A percentile compares a stretch with the other conserved stretches of the same genome.
Evolutionary conservation across 2,113 vertebrate species (phyloP).

Genomic region (Periophthalmus modestus): DNA sequence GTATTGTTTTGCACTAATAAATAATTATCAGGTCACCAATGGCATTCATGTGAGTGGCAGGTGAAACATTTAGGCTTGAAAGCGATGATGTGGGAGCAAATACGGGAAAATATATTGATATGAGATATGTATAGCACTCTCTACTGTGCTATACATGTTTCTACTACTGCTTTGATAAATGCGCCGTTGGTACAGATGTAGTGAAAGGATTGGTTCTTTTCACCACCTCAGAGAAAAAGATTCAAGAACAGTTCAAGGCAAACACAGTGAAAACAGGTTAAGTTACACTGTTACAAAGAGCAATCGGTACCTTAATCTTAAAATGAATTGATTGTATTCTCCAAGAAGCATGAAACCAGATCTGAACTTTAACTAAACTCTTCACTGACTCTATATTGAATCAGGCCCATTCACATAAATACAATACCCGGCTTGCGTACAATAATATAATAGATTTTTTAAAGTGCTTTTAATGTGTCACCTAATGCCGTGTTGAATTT

Average conservation of each 20-base stretch:
- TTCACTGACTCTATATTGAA: constrained; percentile 15
- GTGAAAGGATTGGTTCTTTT: neutral
- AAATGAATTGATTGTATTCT: constrained; percentile 1
- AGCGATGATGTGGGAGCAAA: no score
- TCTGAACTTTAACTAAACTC: constrained; percentile 5
- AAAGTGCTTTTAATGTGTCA: constrained; percentile 8
- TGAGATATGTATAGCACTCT: no score
- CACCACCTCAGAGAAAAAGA: neutral
- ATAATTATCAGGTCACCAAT: no score
- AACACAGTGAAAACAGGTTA: neutral
- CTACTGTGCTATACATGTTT: no score
- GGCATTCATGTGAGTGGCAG: no score
- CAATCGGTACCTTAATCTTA: neutral
- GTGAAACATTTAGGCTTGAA: no score
- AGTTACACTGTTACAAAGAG: neutral
- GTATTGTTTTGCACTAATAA: no score
- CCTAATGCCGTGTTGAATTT: neutral
- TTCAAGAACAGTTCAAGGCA: neutral
- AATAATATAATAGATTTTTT: neutral
- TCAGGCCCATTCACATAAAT: neutral
- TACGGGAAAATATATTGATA: no score
- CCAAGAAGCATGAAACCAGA: neutral
- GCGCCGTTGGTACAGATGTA: neutral
- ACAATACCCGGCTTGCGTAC: neutral
- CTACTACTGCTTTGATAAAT: neutral